Evolutionary conservation across 2,113 vertebrate species (phyloP).

Genomic region (Dasypus novemcinctus): DNA sequence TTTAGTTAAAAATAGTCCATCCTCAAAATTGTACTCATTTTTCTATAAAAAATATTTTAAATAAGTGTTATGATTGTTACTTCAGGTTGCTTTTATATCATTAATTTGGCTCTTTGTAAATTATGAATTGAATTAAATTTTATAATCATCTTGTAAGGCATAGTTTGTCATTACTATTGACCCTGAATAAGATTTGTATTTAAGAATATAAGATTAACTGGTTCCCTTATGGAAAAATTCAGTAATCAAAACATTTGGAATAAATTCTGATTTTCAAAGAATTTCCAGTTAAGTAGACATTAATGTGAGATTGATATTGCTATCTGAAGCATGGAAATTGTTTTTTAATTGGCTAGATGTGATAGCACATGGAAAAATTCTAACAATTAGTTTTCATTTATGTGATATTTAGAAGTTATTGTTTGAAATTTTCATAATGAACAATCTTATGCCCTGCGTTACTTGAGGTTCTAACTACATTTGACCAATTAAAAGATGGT

Average conservation of each 20-base stretch:
- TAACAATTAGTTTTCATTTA: neutral
- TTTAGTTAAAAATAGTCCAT: neutral
- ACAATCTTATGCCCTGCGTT: slow-evolving; percentile 1
- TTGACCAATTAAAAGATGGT: neutral
- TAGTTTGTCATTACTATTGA: neutral
- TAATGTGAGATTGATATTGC: slow-evolving; percentile 27
- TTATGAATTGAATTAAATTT: slow-evolving; percentile 11
- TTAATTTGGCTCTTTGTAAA: slow-evolving; percentile 16
- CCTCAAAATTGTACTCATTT: slow-evolving; percentile 25
- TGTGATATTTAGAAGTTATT: slow-evolving; percentile 6
- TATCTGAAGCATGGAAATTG: slow-evolving; percentile 24
- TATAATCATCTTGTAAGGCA: neutral
- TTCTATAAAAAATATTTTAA: slow-evolving; percentile 14
- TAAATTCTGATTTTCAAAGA: neutral
- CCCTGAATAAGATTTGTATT: neutral
- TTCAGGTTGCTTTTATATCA: slow-evolving; percentile 30
- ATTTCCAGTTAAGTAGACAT: neutral
- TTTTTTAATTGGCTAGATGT: slow-evolving; percentile 45
- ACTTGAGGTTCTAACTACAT: slow-evolving; percentile 14
- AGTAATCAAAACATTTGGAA: neutral
- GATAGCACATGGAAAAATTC: neutral
- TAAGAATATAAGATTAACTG: neutral
- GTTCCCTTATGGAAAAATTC: neutral
- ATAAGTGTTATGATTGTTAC: neutral
- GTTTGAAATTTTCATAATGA: neutral